Percentiles rank a stretch among this genome's conserved stretches.
Evolutionary conservation across 2,113 vertebrate species (phyloP).

Genomic region (Poicephalus meyeri): DNA sequence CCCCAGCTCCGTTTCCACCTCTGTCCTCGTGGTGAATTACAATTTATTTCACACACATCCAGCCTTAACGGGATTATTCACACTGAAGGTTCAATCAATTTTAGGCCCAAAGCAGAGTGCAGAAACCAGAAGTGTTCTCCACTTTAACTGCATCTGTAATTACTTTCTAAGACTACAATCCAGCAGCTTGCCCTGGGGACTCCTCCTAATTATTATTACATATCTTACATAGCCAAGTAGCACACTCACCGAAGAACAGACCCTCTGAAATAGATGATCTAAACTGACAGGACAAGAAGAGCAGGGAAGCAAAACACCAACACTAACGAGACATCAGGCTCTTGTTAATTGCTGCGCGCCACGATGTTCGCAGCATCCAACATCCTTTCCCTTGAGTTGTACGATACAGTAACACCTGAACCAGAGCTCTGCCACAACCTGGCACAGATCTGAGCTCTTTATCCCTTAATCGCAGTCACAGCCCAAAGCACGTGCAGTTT

Average conservation of each 20-base stretch:
- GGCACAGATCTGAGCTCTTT: neutral
- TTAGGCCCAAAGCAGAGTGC: neutral
- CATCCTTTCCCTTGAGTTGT: neutral
- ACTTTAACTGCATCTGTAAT: constrained; percentile 46
- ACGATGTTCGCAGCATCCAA: neutral
- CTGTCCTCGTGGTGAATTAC: neutral
- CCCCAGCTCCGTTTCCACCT: neutral
- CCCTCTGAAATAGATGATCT: neutral
- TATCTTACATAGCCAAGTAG: neutral
- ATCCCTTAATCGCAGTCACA: neutral
- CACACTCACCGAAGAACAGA: neutral
- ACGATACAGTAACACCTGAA: neutral
- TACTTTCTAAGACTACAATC: neutral
- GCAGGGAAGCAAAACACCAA: neutral
- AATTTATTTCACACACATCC: neutral
- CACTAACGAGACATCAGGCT: rapidly evolving
- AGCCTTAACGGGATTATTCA: neutral
- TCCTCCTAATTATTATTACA: neutral
- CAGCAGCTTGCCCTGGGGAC: neutral
- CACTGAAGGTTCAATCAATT: neutral
- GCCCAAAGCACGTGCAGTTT: rapidly evolving
- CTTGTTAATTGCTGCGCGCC: neutral
- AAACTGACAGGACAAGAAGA: neutral
- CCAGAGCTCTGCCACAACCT: neutral
- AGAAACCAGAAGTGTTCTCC: neutral